phyloP scores from a whole-genome alignment of 2,797 vertebrate species.

The Lacerta bilineata region DNA sequence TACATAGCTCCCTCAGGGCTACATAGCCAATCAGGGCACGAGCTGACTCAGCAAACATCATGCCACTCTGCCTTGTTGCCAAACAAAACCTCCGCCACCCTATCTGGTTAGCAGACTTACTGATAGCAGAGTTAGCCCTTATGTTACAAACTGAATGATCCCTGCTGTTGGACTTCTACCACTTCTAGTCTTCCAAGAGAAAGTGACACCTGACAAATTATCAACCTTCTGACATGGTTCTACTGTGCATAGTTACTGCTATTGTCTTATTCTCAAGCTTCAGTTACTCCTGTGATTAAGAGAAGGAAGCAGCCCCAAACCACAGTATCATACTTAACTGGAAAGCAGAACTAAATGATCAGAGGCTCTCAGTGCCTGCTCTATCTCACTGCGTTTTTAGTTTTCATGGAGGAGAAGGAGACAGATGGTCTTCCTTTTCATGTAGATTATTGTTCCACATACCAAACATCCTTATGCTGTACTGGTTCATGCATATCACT shows the following conservation, averaged over 20 bases:
- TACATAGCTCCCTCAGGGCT: background rate
- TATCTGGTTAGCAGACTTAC: too few relatives aligned
- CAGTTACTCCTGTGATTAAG: slow-evolving; percentile 57
- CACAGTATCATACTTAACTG: slow-evolving; percentile 58
- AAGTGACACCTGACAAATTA: background rate
- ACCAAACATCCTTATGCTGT: background rate
- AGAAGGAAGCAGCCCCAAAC: slow-evolving; percentile 67
- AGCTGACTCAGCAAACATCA: background rate
- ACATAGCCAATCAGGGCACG: background rate
- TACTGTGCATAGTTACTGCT: background rate
- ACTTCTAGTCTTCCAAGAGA: too few relatives aligned
- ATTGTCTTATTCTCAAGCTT: slow-evolving; percentile 24
- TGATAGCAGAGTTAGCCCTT: too few relatives aligned
- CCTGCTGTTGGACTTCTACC: too few relatives aligned
- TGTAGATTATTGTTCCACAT: background rate
- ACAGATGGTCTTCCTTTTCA: background rate
- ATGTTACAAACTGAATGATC: too few relatives aligned
- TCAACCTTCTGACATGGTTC: background rate
- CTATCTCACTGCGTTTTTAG: slow-evolving; percentile 11
- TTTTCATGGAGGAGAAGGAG: slow-evolving; percentile 22
- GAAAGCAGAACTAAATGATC: slow-evolving; percentile 70
- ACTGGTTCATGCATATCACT: too few relatives aligned
- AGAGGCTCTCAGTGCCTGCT: slow-evolving; percentile 55
- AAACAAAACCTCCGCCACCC: too few relatives aligned
- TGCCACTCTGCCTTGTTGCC: too few relatives aligned